Evolutionary conservation across 2,888 invertebrate genomes (phyloP).

Genomic region (Megalurothrips usitatus): DNA sequence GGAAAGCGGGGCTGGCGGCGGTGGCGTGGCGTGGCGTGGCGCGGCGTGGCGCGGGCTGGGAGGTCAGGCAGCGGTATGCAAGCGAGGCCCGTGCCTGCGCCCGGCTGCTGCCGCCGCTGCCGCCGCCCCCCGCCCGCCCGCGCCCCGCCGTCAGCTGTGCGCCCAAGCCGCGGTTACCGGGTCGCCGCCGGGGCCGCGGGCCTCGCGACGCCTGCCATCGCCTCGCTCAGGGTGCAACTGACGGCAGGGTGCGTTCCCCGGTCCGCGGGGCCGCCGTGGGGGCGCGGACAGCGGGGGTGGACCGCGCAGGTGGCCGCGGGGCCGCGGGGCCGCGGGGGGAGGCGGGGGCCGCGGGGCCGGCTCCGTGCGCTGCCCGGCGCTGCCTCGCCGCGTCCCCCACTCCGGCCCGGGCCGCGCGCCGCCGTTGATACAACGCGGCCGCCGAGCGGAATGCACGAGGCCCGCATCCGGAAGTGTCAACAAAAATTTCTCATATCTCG

Average conservation of each 20-base stretch:
- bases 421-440: not conserved
- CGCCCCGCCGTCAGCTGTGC: not conserved
- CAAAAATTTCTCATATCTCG: too few species aligned
- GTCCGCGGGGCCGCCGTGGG: not conserved
- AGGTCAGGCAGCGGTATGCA: not conserved
- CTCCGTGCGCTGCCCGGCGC: not conserved
- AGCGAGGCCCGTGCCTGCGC: not conserved
- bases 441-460: not conserved
- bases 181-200: not conserved
- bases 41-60: too few species aligned
- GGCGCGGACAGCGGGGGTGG: not conserved
- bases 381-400: not conserved
- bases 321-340: not conserved
- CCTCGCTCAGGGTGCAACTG: not conserved
- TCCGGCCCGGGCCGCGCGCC: not conserved
- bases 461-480: not conserved
- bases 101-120: too few species aligned
- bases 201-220: not conserved
- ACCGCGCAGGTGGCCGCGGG: conserved; percentile 8
- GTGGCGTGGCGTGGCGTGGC: too few species aligned
- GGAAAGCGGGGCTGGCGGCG: too few species aligned
- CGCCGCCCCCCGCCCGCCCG: not conserved
- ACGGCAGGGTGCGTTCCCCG: not conserved
- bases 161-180: not conserved
- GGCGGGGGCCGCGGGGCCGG: not conserved